phyloP scores from a whole-genome alignment of 2,888 invertebrate species.

The Gari tellinella region DNA sequence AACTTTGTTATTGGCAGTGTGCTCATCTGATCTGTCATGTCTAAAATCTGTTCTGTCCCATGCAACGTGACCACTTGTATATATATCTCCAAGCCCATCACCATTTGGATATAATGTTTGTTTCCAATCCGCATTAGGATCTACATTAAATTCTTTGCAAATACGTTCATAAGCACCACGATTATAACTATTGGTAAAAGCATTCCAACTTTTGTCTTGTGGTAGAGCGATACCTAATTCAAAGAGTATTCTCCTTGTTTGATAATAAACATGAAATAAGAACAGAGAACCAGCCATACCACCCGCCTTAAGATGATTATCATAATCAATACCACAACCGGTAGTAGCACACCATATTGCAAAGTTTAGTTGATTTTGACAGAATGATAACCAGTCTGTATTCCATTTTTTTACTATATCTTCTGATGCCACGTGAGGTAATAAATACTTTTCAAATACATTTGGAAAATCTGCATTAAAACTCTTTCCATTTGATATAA shows the following conservation, averaged over 20 bases:
- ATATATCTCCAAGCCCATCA: conserved; percentile 12
- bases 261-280: conserved; percentile 22
- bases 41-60: conserved; percentile 17
- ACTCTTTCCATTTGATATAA: conserved; percentile 27
- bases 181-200: conserved; percentile 25
- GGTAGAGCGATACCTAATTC: conserved; percentile 15
- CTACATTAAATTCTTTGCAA: conserved; percentile 28
- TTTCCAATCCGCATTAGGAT: conserved; percentile 10
- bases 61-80: conserved; percentile 9
- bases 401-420: conserved; percentile 19
- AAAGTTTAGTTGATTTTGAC: conserved; percentile 44
- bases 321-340: conserved; percentile 24
- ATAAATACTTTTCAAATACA: conserved; percentile 23
- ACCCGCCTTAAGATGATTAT: conserved; percentile 21
- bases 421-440: conserved; percentile 19
- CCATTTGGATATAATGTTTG: conserved; percentile 20
- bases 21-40: conserved; percentile 9
- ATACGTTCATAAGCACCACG: conserved; percentile 26
- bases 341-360: conserved; percentile 40
- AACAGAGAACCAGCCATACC: conserved; percentile 17
- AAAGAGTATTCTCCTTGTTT: conserved; percentile 20
- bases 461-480: conserved; percentile 28
- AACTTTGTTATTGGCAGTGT: conserved; percentile 7
- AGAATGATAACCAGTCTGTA: conserved; percentile 29
- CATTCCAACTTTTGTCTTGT: conserved; percentile 26